A percentile compares a stretch with the other conserved stretches of the same genome.
Evolutionary conservation across 2,113 vertebrate species (phyloP).

Genomic region (Lonchura striata): DNA sequence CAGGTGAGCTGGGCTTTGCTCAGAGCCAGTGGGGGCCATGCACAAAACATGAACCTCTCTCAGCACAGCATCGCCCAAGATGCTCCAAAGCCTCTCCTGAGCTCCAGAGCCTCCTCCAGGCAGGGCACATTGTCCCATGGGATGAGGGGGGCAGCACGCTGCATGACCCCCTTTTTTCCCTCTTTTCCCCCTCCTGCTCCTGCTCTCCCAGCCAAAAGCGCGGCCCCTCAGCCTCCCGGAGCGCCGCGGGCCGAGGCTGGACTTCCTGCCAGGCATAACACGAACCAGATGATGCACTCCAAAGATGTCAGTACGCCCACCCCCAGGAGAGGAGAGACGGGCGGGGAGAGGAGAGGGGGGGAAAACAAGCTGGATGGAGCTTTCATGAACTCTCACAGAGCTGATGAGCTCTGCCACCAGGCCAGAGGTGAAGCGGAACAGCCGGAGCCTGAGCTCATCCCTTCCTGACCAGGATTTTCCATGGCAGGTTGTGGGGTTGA

Average conservation of each 20-base stretch:
- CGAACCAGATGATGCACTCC: constrained; percentile 70
- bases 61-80: rapidly evolving
- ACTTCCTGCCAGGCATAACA: constrained; percentile 72
- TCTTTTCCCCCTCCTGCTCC: background rate
- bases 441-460: background rate
- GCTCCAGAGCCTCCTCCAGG: background rate
- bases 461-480: background rate
- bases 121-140: rapidly evolving
- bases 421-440: background rate
- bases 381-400: background rate
- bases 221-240: constrained; percentile 34
- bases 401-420: background rate
- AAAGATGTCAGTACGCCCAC: constrained; percentile 53
- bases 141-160: background rate
- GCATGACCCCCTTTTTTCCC: background rate
- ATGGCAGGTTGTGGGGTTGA: background rate
- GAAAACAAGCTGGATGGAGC: constrained; percentile 4
- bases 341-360: background rate
- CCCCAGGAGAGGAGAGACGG: constrained; percentile 49
- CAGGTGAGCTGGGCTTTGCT: background rate
- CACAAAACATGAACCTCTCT: background rate
- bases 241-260: constrained; percentile 19
- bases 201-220: background rate
- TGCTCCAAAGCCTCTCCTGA: background rate
- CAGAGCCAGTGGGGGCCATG: rapidly evolving